Evolutionary conservation across 2,797 vertebrate species (phyloP), one percentile per base, ranked within the genome.

Genomic region (Rhodeus uyekii): DNA sequence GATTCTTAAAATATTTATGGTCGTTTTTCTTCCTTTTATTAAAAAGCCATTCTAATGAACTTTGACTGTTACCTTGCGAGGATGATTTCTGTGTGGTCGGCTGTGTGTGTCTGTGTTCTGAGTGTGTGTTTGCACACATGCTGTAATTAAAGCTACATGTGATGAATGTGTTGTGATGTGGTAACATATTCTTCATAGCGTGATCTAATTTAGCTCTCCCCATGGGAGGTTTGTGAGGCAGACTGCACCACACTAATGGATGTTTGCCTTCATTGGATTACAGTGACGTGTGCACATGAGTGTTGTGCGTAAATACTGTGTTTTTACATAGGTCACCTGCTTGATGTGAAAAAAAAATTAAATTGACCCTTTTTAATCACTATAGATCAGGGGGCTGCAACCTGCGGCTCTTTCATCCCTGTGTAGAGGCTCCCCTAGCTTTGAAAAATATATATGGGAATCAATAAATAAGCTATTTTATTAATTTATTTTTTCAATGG

Each of bases 161-260:
- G 60, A 77, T 46, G 38, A 77, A 64, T 48, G 22, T 78, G 81
- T 87, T 27, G 75, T 86, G 86, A 87, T 84, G 80, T 82, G 86
- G 89, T 84, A 89, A 88, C 87, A 89, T 87, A 89, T 92, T 80
- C 82, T 78, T 91, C 89, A 90, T 85, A 86, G 78, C 64, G 83
- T 87, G 88, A 92, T 92, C 86, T 91, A 90, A 92, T 93, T 90
- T 92, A 90, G 80, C 68, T 29, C 27, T 81, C 83, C 82, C 87
- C 80, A 82, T 44, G 82, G 90, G 90, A 90, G 82, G 53, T 67
- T 86, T 82, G 84, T 63, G 72, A 87, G 61, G 78, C 72, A 81
- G 85, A 77, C 78, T 67, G 79, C 76, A 63, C 36, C 53, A n/a
- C 55, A 32, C 65, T 85, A 76, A 88, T 82, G 67, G 61, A 86